These are phyloP conservation scores for Cinara cedri DNA, from an alignment of 2,888 invertebrate genomes.

Conservation along the genomic window DNA sequence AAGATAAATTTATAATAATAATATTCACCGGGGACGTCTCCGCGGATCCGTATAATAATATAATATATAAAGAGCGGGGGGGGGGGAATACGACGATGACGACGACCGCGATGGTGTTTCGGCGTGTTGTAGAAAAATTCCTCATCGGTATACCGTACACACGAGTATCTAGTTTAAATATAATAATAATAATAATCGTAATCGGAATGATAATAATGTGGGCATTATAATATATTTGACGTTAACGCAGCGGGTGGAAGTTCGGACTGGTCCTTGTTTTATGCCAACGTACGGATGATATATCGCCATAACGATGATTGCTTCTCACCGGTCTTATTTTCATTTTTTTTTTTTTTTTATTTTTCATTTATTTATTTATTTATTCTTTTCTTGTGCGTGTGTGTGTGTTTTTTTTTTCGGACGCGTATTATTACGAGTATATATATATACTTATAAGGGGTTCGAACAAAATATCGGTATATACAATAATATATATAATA, in stretches of 20 bases:
- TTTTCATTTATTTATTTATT: not conserved
- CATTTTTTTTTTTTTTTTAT: not conserved
- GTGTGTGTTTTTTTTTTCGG: constrained; percentile 22
- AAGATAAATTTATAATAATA: constrained; percentile 5
- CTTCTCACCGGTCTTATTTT: constrained; percentile 56
- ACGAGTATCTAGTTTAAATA: constrained; percentile 47
- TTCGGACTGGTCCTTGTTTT: constrained; percentile 56
- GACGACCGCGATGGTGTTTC: not conserved
- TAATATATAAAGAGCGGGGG: too few species aligned
- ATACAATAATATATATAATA: not conserved
- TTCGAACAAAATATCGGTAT: constrained; percentile 29
- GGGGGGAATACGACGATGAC: not conserved
- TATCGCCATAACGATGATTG: constrained; percentile 55
- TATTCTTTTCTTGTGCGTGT: not conserved
- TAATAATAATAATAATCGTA: constrained; percentile 45
- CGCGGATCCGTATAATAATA: too few species aligned
- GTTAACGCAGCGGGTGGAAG: constrained; percentile 54
- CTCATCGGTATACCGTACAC: not conserved
- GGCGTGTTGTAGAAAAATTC: constrained; percentile 30
- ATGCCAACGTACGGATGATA: constrained; percentile 56
- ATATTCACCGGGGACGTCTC: constrained; percentile 32
- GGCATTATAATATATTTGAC: constrained; percentile 56
- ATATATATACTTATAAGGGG: not conserved
- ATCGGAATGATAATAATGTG: constrained; percentile 55
- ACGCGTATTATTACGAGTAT: not conserved